Conservation (phyloP, 2,797 vertebrate genomes). For the Myioborus miniatus region DNA sequence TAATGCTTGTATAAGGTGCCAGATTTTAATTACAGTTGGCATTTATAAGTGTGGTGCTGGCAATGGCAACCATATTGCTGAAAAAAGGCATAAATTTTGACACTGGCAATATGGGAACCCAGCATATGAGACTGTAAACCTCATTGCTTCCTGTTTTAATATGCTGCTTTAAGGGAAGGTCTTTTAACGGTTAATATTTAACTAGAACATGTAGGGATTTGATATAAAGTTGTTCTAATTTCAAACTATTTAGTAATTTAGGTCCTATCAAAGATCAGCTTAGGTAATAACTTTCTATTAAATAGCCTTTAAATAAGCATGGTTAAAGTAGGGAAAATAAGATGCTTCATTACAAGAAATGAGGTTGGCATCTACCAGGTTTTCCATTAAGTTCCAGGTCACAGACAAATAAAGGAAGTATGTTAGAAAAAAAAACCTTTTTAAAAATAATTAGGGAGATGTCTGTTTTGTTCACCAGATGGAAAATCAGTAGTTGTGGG, state of each 20-base stretch:
- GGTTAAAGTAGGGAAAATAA: conserved; percentile 75
- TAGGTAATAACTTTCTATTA: conserved; percentile 72
- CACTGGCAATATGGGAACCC: conserved; percentile 82
- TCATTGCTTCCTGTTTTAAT: conserved; percentile 75
- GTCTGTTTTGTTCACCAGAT: conserved; percentile 86
- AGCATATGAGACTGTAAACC: conserved; percentile 75
- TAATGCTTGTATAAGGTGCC: conserved; percentile 77
- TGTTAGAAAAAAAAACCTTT: conserved; percentile 78
- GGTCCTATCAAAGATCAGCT: conserved; percentile 62
- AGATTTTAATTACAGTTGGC: conserved; percentile 86
- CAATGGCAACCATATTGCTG: conserved; percentile 80
- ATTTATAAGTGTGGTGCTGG: conserved; percentile 82
- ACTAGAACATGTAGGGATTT: conserved; percentile 58
- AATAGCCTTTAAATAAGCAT: conserved; percentile 64
- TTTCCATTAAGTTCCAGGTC: conserved; percentile 84
- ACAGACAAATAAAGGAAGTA: conserved; percentile 84
- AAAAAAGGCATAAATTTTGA: conserved; percentile 84
- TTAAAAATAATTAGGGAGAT: conserved; percentile 87
- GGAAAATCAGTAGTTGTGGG: conserved; percentile 83
- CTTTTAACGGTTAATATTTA: conserved; percentile 67
- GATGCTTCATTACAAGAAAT: conserved; percentile 80
- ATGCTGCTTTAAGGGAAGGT: conserved; percentile 61
- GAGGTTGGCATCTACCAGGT: conserved; percentile 79
- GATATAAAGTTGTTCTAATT: conserved; percentile 66
- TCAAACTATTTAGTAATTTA: conserved; percentile 70